These are phyloP conservation scores for Motacilla alba DNA, from an alignment of 2,113 vertebrate genomes.

Conservation along the genomic window DNA sequence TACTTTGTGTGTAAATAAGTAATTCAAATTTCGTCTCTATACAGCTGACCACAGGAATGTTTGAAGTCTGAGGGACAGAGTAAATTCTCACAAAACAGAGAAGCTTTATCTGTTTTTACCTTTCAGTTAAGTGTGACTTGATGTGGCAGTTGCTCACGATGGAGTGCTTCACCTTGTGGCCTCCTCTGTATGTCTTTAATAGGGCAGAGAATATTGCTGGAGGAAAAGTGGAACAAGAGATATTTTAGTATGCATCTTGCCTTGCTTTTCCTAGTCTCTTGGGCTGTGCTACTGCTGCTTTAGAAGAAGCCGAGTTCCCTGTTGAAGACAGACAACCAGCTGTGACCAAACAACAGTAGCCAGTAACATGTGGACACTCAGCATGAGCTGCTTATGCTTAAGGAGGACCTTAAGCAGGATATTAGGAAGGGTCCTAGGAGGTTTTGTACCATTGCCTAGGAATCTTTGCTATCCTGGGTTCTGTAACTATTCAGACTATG, in stretches of 20 bases:
- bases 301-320: not conserved
- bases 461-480: not conserved
- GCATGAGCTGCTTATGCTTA: not conserved
- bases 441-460: not conserved
- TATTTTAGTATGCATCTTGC: not conserved
- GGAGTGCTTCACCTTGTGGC: not conserved
- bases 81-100: not conserved
- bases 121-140: not conserved
- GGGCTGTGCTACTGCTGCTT: not conserved
- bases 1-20: not conserved
- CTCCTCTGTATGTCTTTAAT: not conserved
- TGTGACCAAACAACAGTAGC: not conserved
- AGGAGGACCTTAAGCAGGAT: not conserved
- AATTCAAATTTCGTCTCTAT: not conserved
- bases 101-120: not conserved
- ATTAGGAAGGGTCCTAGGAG: not conserved
- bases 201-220: not conserved
- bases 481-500: not conserved
- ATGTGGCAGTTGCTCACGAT: not conserved
- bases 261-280: not conserved
- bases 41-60: not conserved
- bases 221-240: not conserved
- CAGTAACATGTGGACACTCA: not conserved
- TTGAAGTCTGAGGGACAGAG: not conserved
- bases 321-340: not conserved